These are phyloP conservation scores for Bostrychus sinensis DNA, from an alignment of 2,113 vertebrate species.

Conservation along the genomic window DNA sequence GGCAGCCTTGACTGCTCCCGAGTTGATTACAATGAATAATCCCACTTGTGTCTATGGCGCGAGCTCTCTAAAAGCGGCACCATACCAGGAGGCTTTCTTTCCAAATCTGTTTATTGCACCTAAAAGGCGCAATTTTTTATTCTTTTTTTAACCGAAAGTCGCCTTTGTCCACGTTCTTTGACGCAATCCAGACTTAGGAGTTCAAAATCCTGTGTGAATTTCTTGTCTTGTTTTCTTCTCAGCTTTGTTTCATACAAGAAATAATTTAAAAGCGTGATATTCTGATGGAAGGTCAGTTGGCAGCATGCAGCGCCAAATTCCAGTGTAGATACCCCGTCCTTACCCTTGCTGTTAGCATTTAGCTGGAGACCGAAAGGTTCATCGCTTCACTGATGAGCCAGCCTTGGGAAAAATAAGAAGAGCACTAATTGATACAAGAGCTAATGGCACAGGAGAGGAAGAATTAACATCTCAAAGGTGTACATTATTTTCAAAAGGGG, in stretches of 20 bases:
- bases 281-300: background rate
- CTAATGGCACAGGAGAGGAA: background rate
- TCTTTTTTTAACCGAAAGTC: background rate
- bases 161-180: too few species aligned
- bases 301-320: background rate
- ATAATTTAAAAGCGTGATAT: background rate
- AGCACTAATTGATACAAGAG: slow-evolving; percentile 4
- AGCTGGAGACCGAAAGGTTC: background rate
- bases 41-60: background rate
- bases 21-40: slow-evolving; percentile 5
- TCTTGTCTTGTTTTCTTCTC: background rate
- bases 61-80: background rate
- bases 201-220: background rate
- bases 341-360: background rate
- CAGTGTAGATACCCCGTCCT: background rate
- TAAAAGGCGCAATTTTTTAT: slow-evolving; percentile 12
- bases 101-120: slow-evolving; percentile 17
- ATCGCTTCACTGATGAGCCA: background rate
- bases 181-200: background rate
- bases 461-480: slow-evolving; percentile 13
- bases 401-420: background rate
- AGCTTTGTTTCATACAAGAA: background rate
- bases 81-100: background rate
- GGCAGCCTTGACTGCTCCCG: background rate
- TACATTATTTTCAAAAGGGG: background rate